Percentiles rank a stretch among this genome's conserved stretches.
Evolutionary conservation across 2,888 invertebrate genomes (phyloP).

Genomic region (Drosophila colorata): DNA sequence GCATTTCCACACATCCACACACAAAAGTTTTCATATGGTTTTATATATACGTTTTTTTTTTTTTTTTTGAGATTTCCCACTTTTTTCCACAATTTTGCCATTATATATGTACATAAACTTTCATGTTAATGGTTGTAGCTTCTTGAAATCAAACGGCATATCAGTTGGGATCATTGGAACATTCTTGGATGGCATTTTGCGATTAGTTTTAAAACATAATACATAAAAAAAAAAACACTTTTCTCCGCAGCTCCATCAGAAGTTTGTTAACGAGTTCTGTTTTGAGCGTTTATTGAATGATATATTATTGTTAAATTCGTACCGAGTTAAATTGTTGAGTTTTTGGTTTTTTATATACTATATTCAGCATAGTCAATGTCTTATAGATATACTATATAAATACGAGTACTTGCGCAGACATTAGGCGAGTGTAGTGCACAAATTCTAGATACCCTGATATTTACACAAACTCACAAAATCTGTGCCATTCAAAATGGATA

Average conservation of each 20-base stretch:
- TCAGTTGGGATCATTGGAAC: constrained; percentile 75
- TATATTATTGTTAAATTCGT: constrained; percentile 6
- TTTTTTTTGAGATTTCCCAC: no score
- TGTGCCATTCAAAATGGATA: constrained; percentile 74
- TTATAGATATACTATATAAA: constrained; percentile 14
- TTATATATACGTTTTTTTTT: no score
- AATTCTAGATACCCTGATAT: constrained; percentile 32
- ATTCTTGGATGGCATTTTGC: constrained; percentile 36
- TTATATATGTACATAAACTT: constrained; percentile 25
- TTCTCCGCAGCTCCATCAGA: neutral
- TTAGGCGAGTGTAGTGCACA: no score
- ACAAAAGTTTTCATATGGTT: neutral
- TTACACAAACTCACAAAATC: constrained; percentile 24
- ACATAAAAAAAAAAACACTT: neutral
- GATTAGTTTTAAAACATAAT: constrained; percentile 28
- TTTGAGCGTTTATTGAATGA: neutral
- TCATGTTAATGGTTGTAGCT: constrained; percentile 70
- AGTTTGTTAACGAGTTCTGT: constrained; percentile 11
- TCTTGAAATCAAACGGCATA: constrained; percentile 73
- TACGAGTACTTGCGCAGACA: constrained; percentile 6
- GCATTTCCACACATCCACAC: neutral
- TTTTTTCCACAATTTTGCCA: neutral
- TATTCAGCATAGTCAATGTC: constrained; percentile 13
- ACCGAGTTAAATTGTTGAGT: constrained; percentile 10
- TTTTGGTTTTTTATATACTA: constrained; percentile 5